Evolutionary conservation across 2,797 vertebrate species (phyloP), one percentile per base, ranked within the genome.

Genomic region (Gymnoscopelus braueri): DNA sequence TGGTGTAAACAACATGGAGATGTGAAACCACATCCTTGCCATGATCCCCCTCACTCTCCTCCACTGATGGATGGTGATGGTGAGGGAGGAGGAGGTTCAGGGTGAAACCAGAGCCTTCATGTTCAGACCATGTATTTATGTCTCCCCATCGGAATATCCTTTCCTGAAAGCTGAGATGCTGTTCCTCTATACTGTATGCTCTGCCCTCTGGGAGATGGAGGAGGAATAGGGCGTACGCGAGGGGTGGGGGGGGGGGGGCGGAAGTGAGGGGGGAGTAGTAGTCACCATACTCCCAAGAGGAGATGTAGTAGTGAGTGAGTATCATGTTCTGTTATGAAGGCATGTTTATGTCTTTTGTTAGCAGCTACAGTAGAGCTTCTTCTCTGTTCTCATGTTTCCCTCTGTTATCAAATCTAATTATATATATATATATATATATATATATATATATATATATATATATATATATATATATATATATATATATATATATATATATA

Each of bases 161-260:
- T 81, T 44, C 73, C 83, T 85, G 87, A 85, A 87, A 88, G 19
- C 76, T 65, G 81, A 86, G 75, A 84, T 67, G 78, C 79, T 72
- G 39, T 44, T 4, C 35, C 35, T 39, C 8, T 10, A 10, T 44
- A 44, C 39, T 10, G 39, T 80, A 76, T 70, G 35, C 62, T 62
- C 39, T 57, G 65, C 66, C 82, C 63, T 74, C 8, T 50, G 82
- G 77, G 81, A 83, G 57, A 79, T 67, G 64, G 68, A 71, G 26
- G 60, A 65, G 69, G 62, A 6, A 6, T 14, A 51, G 64, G 12
- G 24, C 50, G 49, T 54, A 19, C 56, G 67, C 39, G 55, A 39
- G 62, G 58, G 24, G 48, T 35, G 55, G 14, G 14, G 52, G 3
- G 26, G 26, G 57, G 9, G 13, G 13, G 24, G 29, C 19, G 24